Evolutionary conservation across 2,797 vertebrate genomes (phyloP).

Genomic region (Pseudomugil gertrudae): DNA sequence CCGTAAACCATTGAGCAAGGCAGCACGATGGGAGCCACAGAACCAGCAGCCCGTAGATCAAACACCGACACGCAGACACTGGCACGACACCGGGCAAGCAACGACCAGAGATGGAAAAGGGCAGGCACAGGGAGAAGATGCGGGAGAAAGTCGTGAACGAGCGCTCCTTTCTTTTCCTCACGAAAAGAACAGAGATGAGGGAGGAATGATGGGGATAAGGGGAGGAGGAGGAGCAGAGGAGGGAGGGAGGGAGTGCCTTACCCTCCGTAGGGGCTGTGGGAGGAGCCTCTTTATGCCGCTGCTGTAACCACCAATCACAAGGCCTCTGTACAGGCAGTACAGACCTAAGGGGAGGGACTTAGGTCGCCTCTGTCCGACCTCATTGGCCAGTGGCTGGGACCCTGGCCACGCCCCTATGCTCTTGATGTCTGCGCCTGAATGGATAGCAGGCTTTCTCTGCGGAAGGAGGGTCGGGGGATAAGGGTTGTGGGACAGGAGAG

Average conservation of each 20-base stretch:
- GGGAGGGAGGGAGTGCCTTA: slow-evolving; percentile 81
- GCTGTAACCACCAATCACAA: slow-evolving; percentile 84
- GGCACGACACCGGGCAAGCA: slow-evolving; percentile 65
- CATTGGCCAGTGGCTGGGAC: slow-evolving; percentile 72
- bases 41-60: slow-evolving; percentile 58
- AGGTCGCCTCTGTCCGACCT: slow-evolving; percentile 78
- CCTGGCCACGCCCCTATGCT: slow-evolving; percentile 79
- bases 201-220: slow-evolving; percentile 26
- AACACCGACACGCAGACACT: slow-evolving; percentile 40
- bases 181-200: slow-evolving; percentile 63
- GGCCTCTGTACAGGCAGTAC: slow-evolving; percentile 86
- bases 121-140: slow-evolving; percentile 65
- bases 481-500: slow-evolving; percentile 47
- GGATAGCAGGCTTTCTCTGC: slow-evolving; percentile 85
- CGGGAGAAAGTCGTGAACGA: slow-evolving; percentile 49
- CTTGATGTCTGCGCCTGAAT: slow-evolving; percentile 82
- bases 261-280: slow-evolving; percentile 83
- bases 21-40: slow-evolving; percentile 53
- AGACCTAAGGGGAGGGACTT: slow-evolving; percentile 84
- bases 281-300: slow-evolving; percentile 84
- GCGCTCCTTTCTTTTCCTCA: slow-evolving; percentile 58
- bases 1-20: slow-evolving; percentile 73
- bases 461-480: slow-evolving; percentile 73
- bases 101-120: slow-evolving; percentile 57
- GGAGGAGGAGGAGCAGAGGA: slow-evolving; percentile 45